Evolutionary conservation across 2,113 vertebrate genomes (phyloP), one percentile per base, ranked within the genome.

Genomic region (Heliornis fulica): DNA sequence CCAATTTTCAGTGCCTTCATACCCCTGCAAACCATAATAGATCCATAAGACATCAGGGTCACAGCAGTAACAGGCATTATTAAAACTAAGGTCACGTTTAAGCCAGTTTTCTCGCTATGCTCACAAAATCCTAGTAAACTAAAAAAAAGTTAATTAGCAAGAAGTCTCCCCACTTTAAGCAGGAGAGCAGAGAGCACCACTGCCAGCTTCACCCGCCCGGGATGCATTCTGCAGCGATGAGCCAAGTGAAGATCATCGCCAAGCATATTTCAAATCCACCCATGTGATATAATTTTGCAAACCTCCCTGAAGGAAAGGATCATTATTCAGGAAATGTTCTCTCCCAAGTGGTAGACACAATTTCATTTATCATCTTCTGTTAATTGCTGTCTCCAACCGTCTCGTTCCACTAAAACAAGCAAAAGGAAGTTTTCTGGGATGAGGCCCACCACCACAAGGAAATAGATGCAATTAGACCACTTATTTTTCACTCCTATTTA

Each of bases 321-420:
- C 51, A 3, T 90, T 79, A 57, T 57, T 88, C 40, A 85, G 75
- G 57, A 95, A 90, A 83, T 1, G 0, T 34, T 68, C 46, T 88
- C 43, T 91, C 82, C 79, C 57, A n/a, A 32, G 25, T 51, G 72
- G 38, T 3, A 68, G 28, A 56, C 40, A 40, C 28, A 40, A 45
- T 76, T 90, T 76, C 50, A 90, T 96, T 85, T 76, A 50, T 72
- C 84, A 79, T 16, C 32, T 41, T 53, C 65, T 82, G 13, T 18
- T 90, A 91, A 90, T 56, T 89, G 75, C 63, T 56, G 19, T 70
- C 90, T 84, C 54, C 43, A 83, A n/a, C 48, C 1, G 0, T 5
- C 20, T 43, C 1, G 0, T 69, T 90, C 79, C 71, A 56, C 57
- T 36, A 28, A 43, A 13, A 15, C 2, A 1, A 84, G 57, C 29